phyloP scores from a whole-genome alignment of 2,797 vertebrate genomes.

The Jordanella pulchra region DNA sequence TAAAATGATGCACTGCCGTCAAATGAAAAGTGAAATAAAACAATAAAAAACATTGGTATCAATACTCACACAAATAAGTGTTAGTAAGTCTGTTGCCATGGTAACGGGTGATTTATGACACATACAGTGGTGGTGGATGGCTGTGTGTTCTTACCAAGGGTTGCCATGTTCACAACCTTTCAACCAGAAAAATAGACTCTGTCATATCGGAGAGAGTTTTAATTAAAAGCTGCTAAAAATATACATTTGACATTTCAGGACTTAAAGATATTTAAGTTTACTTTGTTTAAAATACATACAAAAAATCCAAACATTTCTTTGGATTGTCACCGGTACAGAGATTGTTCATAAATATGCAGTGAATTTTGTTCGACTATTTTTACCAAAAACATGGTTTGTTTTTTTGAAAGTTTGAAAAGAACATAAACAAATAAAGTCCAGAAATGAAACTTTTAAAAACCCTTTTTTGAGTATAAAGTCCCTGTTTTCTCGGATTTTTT shows the following conservation, averaged over 20 bases:
- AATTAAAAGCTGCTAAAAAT: conserved; percentile 28
- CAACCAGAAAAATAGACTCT: not conserved
- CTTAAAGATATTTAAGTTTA: not conserved
- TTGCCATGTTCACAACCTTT: not conserved
- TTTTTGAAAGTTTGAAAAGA: too few species aligned
- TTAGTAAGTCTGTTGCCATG: not conserved
- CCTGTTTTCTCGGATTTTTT: too few species aligned
- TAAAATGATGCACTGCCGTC: not conserved
- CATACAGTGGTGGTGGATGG: conserved; percentile 25
- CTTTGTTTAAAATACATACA: conserved; percentile 46
- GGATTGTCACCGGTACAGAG: conserved; percentile 13
- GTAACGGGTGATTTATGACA: conserved; percentile 23
- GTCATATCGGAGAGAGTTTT: conserved; percentile 36
- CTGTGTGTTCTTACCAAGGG: conserved; percentile 13
- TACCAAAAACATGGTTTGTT: too few species aligned
- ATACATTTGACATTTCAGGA: not conserved
- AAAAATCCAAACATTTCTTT: conserved; percentile 37
- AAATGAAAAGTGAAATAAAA: not conserved
- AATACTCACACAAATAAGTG: too few species aligned
- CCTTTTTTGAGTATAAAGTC: too few species aligned
- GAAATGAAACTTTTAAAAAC: too few species aligned
- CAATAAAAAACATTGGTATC: not conserved
- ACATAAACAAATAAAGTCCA: too few species aligned
- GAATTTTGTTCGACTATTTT: too few species aligned
- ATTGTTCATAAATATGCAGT: too few species aligned